Evolutionary conservation across 2,888 invertebrate species (phyloP).

Genomic region (Anagyrus pseudococci): DNA sequence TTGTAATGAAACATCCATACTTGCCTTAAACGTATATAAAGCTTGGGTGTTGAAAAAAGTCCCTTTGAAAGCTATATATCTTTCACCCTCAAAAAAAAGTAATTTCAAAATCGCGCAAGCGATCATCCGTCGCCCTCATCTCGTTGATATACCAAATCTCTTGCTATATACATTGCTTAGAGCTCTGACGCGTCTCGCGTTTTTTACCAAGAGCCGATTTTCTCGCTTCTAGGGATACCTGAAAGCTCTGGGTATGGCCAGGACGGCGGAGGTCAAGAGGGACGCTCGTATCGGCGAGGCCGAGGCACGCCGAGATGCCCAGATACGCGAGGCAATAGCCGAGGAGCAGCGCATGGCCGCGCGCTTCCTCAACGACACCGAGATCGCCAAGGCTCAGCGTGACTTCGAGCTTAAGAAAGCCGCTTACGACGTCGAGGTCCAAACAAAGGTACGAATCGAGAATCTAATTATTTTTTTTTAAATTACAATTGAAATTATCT

Average conservation of each 20-base stretch:
- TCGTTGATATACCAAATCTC: no score
- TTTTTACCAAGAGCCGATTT: no score
- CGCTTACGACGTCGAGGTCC: slow-evolving; percentile 95
- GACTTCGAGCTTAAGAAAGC: slow-evolving; percentile 98
- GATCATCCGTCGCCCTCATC: no score
- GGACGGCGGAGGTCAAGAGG: slow-evolving; percentile 93
- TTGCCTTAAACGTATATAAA: no score
- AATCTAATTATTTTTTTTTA: slow-evolving; percentile 14
- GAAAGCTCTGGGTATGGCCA: slow-evolving; percentile 92
- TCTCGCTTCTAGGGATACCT: slow-evolving; percentile 77
- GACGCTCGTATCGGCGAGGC: slow-evolving; percentile 98
- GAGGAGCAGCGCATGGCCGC: slow-evolving; percentile 97
- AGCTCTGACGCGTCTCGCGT: no score
- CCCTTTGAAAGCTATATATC: no score
- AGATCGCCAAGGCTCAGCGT: slow-evolving; percentile 95
- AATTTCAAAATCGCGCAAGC: no score
- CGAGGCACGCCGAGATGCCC: slow-evolving; percentile 90
- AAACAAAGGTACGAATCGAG: slow-evolving; percentile 75
- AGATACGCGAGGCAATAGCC: slow-evolving; percentile 93
- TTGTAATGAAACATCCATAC: no score
- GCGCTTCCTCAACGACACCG: slow-evolving; percentile 92
- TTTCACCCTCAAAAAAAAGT: no score
- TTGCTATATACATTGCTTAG: no score
- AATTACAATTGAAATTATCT: neutral
- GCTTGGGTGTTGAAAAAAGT: no score